phyloP scores from a whole-genome alignment of 2,113 vertebrate genomes.

The Corydoras maculifer region DNA sequence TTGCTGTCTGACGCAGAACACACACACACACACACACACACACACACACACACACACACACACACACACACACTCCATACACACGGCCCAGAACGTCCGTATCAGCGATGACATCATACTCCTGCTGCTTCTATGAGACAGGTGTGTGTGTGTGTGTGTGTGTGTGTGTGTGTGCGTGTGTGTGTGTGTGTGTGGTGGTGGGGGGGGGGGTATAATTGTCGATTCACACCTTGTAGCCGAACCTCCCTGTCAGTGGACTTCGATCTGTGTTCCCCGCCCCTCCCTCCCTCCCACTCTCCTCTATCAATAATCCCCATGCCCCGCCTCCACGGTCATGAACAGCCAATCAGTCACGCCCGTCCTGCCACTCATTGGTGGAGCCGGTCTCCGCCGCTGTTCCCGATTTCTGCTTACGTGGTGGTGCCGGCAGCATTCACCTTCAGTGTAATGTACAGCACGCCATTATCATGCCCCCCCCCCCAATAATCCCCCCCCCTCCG shows the following conservation, averaged over 20 bases:
- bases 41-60: conserved; percentile 12
- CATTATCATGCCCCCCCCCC: too few relatives aligned
- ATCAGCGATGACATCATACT: conserved; percentile 14
- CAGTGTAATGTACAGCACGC: too few relatives aligned
- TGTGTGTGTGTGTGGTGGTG: conserved; percentile 4
- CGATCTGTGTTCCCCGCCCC: conserved; percentile 26
- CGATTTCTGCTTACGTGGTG: too few relatives aligned
- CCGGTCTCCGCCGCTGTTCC: too few relatives aligned
- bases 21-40: conserved; percentile 2
- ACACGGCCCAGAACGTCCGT: background rate
- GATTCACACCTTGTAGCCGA: conserved; percentile 5
- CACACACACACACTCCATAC: background rate
- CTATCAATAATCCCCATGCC: conserved; percentile 45
- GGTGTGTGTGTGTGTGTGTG: background rate
- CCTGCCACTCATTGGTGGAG: too few relatives aligned
- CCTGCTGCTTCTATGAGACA: conserved; percentile 1
- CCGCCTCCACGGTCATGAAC: conserved; percentile 20
- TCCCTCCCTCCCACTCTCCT: conserved; percentile 32
- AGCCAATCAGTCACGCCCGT: conserved; percentile 44
- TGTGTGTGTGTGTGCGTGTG: conserved; percentile 7
- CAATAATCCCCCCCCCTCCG: too few relatives aligned
- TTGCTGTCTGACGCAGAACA: conserved; percentile 55
- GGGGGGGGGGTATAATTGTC: conserved; percentile 6
- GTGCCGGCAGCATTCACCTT: too few relatives aligned
- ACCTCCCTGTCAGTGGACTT: conserved; percentile 33